These are phyloP conservation scores for Coluber constrictor DNA, from an alignment of 2,797 vertebrate genomes.

Conservation along the genomic window DNA sequence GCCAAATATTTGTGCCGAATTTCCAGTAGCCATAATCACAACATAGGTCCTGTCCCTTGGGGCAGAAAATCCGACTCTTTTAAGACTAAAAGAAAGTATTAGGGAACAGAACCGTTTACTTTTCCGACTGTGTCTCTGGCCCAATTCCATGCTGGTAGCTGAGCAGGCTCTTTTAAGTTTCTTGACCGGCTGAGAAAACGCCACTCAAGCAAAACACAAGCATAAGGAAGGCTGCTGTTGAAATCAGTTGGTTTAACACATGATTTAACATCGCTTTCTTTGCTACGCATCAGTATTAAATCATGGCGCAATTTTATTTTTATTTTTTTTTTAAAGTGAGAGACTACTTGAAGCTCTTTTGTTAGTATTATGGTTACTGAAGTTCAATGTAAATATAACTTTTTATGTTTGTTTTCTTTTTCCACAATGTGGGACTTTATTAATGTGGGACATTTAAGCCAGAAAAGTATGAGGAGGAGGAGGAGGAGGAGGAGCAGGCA, in stretches of 20 bases:
- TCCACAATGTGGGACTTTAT: constrained; percentile 35
- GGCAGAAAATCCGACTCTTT: constrained; percentile 18
- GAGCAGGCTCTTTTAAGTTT: neutral
- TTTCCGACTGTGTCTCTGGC: constrained; percentile 18
- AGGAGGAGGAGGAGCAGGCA: neutral
- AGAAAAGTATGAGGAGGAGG: neutral
- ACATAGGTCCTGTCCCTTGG: neutral
- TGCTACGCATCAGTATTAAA: constrained; percentile 81
- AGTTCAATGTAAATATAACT: constrained; percentile 70
- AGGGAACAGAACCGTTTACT: constrained; percentile 6
- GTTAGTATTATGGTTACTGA: constrained; percentile 70
- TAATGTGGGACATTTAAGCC: constrained; percentile 40
- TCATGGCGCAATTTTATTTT: constrained; percentile 60
- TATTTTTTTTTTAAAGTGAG: constrained; percentile 40
- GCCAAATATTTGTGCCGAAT: constrained; percentile 45
- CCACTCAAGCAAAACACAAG: constrained; percentile 49
- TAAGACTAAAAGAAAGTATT: constrained; percentile 44
- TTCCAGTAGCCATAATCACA: constrained; percentile 41
- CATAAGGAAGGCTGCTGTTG: constrained; percentile 67
- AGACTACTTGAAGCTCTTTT: constrained; percentile 77
- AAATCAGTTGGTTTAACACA: constrained; percentile 62
- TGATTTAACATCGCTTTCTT: constrained; percentile 56
- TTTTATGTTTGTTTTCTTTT: constrained; percentile 41
- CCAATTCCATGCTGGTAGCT: constrained; percentile 18
- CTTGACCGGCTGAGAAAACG: constrained; percentile 20